Evolutionary conservation across 1,140 invertebrate species (phyloP).

Genomic region (Drosophila biarmipes): DNA sequence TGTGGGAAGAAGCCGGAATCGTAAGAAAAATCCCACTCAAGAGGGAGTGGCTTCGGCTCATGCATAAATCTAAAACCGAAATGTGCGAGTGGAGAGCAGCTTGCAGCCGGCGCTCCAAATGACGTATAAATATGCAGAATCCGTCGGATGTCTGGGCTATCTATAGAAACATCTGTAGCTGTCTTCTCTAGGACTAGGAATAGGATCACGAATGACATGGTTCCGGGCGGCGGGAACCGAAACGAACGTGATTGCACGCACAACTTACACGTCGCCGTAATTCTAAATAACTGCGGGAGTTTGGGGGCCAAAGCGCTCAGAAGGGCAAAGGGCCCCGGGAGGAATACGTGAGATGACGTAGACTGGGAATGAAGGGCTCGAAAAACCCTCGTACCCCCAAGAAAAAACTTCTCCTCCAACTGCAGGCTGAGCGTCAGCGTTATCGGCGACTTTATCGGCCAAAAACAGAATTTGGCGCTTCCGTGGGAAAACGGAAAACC

Average conservation of each 20-base stretch:
- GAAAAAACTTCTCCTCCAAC: slow-evolving; percentile 10
- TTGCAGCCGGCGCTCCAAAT: slow-evolving; percentile 45
- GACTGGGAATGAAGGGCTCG: neutral
- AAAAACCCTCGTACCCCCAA: neutral
- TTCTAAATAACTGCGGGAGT: slow-evolving; percentile 57
- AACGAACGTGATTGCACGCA: slow-evolving; percentile 61
- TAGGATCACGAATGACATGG: slow-evolving; percentile 12
- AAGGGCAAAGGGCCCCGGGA: slow-evolving; percentile 43
- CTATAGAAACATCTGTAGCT: slow-evolving; percentile 38
- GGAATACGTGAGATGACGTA: slow-evolving; percentile 25
- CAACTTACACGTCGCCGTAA: slow-evolving; percentile 44
- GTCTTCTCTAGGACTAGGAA: neutral
- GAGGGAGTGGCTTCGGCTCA: slow-evolving; percentile 18
- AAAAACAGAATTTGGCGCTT: slow-evolving; percentile 41
- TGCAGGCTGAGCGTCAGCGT: slow-evolving; percentile 27
- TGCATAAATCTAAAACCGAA: slow-evolving; percentile 60
- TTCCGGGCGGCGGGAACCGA: slow-evolving; percentile 27
- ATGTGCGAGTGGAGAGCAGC: slow-evolving; percentile 27
- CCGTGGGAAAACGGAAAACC: slow-evolving; percentile 78
- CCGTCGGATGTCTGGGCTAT: slow-evolving; percentile 50
- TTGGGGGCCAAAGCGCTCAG: slow-evolving; percentile 48
- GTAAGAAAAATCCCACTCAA: slow-evolving; percentile 8
- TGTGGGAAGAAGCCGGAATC: slow-evolving; percentile 23
- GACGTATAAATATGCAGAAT: slow-evolving; percentile 62
- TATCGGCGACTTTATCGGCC: slow-evolving; percentile 47